These are phyloP conservation scores for Rhabdomys pumilio DNA, from an alignment of 2,797 vertebrate genomes.

Conservation along the genomic window DNA sequence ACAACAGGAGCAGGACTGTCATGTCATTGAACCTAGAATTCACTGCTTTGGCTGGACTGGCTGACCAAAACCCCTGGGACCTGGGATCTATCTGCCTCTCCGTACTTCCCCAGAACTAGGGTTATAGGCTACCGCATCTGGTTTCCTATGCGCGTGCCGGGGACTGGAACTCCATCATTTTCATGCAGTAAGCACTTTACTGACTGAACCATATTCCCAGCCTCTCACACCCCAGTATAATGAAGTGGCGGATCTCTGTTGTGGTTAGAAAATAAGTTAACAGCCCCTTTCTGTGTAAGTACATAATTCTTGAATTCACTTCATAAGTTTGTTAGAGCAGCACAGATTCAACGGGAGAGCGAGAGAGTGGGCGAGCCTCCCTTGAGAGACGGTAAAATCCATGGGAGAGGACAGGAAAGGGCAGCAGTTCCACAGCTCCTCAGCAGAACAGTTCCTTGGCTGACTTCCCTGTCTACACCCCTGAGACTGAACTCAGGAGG, in stretches of 20 bases:
- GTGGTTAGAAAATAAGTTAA: not conserved
- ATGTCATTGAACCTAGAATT: not conserved
- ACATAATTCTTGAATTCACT: not conserved
- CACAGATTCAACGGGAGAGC: not conserved
- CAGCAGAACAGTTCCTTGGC: not conserved
- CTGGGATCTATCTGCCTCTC: not conserved
- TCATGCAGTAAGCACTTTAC: no score
- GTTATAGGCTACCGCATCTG: not conserved
- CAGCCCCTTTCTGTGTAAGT: not conserved
- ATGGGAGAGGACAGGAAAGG: not conserved
- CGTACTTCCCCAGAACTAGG: not conserved
- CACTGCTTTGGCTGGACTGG: not conserved
- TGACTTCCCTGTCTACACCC: not conserved
- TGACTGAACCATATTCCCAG: not conserved
- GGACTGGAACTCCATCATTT: not conserved
- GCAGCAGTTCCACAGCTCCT: rapidly evolving
- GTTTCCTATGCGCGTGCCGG: not conserved
- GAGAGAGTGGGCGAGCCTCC: no score
- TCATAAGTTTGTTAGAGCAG: not conserved
- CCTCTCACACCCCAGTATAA: not conserved
- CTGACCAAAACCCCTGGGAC: not conserved
- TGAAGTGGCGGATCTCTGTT: rapidly evolving
- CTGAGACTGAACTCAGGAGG: not conserved
- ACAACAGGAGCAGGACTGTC: not conserved
- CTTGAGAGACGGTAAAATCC: not conserved